Percentiles rank a stretch among this genome's conserved stretches.
Conservation (phyloP, 2,888 invertebrate species). For the Hirtodrosophila histrioides region DNA sequence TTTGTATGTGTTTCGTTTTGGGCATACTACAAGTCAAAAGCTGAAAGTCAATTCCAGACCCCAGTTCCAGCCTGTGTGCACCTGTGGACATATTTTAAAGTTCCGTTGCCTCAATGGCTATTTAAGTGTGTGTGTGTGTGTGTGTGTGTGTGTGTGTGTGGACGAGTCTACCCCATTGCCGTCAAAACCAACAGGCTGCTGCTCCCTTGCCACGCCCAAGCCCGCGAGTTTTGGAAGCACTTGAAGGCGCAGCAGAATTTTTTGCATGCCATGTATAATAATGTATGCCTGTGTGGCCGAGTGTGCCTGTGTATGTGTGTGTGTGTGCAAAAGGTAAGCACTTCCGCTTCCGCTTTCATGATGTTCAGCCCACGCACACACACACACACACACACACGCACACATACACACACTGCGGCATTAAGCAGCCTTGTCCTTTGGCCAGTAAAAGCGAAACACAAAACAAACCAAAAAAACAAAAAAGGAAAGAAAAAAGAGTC, state of each 20-base stretch:
- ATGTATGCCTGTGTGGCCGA: slow-evolving; percentile 36
- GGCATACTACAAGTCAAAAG: slow-evolving; percentile 72
- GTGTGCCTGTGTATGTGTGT: slow-evolving; percentile 26
- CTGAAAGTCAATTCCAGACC: slow-evolving; percentile 72
- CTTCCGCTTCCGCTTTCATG: slow-evolving; percentile 77
- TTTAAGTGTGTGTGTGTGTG: neutral
- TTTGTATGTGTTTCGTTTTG: slow-evolving; percentile 47
- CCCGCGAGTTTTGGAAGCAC: slow-evolving; percentile 46
- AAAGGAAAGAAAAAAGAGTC: slow-evolving; percentile 6
- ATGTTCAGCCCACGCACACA: slow-evolving; percentile 37
- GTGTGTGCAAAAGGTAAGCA: slow-evolving; percentile 67
- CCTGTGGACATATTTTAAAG: slow-evolving; percentile 76
- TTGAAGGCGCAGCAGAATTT: slow-evolving; percentile 62
- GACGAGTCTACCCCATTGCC: slow-evolving; percentile 9
- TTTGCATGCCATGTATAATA: slow-evolving; percentile 59
- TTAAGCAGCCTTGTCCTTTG: slow-evolving; percentile 37
- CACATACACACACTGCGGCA: slow-evolving; percentile 7
- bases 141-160: slow-evolving; percentile 9
- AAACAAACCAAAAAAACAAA: slow-evolving; percentile 3
- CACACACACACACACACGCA: slow-evolving; percentile 20
- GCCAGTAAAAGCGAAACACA: slow-evolving; percentile 29
- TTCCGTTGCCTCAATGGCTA: slow-evolving; percentile 35
- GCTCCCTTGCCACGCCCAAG: slow-evolving; percentile 23
- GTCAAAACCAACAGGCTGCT: neutral
- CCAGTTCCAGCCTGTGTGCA: slow-evolving; percentile 51